Evolutionary conservation across 2,113 vertebrate genomes (phyloP), one percentile per base, ranked within the genome.

Genomic region (Bos javanicus): DNA sequence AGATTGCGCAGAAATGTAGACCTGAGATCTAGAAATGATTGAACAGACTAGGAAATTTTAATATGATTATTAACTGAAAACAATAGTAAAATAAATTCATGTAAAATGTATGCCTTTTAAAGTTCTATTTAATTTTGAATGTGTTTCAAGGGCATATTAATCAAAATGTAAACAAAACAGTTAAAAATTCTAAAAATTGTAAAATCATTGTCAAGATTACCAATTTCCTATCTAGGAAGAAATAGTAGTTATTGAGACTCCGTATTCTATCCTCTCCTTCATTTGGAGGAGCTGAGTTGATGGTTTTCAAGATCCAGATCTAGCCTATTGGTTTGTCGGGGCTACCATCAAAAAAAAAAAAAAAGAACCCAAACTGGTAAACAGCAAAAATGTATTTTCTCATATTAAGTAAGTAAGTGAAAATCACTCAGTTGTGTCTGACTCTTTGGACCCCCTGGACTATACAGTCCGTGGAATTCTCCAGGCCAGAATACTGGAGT

Each of bases 161-260:
- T 60, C 81, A 95, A 97, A 89, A 93, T 94, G 2, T 26, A 46
- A 97, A 82, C 62, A 97, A 96, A 92, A 94, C 97, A 96, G 90
- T 83, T 71, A 25, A 39, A 85, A n/a, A 39, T 39, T 95, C 74
- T 87, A 93, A 96, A 93, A 90, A 25, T 5, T 43, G 50, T 23
- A 95, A 89, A 64, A 50, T 3, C 78, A 80, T 36, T 33, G 7
- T 21, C 52, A 93, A 71, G 59, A 39, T n/a, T 43, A 5, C 83
- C 46, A 1, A 71, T 13, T 11, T 98, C 71, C 36, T 48, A 2
- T 28, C 50, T 46, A 43, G 54, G 48, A 91, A 87, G 82, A 57
- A 97, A 93, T 81, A 80, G 15, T 83, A 59, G 52, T 97, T 96
- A 71, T 87, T 56, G 86, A 60, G 76, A 96, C 30, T 3, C 33